These are phyloP conservation scores for Chaetorhynchus papuensis DNA, from an alignment of 2,113 vertebrate genomes.

Conservation along the genomic window DNA sequence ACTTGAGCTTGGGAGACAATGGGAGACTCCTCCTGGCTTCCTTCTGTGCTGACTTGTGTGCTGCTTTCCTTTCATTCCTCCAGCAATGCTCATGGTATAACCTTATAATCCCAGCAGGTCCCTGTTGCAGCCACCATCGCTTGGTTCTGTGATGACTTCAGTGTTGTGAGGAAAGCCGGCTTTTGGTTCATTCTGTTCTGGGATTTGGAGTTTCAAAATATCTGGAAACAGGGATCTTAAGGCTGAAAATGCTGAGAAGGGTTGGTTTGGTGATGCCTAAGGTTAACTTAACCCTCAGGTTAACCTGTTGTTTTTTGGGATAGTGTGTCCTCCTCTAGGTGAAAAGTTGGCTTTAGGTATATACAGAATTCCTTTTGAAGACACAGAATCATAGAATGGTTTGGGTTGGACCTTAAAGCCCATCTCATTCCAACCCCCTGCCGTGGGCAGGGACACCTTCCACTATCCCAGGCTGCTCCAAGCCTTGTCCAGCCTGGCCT, in stretches of 20 bases:
- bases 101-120: neutral
- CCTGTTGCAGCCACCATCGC: fast-evolving
- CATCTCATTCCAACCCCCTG: neutral
- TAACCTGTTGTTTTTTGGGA: neutral
- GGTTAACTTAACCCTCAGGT: neutral
- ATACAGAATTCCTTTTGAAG: neutral
- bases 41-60: neutral
- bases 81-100: neutral
- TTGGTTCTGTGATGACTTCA: neutral
- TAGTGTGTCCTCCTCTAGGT: neutral
- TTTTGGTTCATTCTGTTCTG: neutral
- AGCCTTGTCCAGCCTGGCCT: neutral
- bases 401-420: neutral
- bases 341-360: neutral
- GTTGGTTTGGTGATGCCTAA: neutral
- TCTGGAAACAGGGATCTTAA: neutral
- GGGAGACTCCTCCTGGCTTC: neutral
- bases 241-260: neutral
- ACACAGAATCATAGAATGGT: neutral
- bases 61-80: neutral
- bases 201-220: neutral
- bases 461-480: neutral
- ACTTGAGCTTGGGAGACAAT: neutral
- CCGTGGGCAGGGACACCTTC: neutral
- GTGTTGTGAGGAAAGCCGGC: neutral